Conservation (phyloP, 2,888 invertebrate species). For the Luperina testacea region DNA sequence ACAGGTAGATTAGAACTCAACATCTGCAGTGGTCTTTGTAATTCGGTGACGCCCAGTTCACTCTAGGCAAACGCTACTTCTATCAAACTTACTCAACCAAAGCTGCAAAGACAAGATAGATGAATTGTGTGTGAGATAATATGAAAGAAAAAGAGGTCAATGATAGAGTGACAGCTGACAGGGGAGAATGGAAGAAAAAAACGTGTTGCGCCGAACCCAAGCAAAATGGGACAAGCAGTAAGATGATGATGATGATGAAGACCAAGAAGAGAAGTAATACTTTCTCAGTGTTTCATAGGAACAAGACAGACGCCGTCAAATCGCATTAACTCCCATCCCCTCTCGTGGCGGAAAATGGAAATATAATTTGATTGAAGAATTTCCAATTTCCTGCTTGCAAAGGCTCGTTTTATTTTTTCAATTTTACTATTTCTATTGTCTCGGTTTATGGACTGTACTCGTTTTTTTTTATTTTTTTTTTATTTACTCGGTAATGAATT, state of each 20-base stretch:
- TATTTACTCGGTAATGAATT: background rate
- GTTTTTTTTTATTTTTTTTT: background rate
- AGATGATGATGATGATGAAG: background rate
- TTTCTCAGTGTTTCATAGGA: background rate
- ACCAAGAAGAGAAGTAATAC: background rate
- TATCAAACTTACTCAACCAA: background rate
- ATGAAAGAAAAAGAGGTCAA: background rate
- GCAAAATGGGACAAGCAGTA: background rate
- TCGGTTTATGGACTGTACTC: conserved; percentile 23
- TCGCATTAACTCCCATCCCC: conserved; percentile 2
- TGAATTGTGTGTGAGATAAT: background rate
- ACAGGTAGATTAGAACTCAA: background rate
- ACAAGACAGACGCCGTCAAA: background rate
- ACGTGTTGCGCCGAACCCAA: background rate
- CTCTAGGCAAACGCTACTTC: too few species aligned
- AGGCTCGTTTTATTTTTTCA: conserved; percentile 45
- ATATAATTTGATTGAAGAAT: conserved; percentile 51
- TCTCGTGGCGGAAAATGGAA: conserved; percentile 37
- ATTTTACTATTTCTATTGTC: conserved; percentile 31
- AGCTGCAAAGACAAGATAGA: background rate
- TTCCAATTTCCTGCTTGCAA: conserved; percentile 56
- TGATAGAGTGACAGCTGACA: background rate
- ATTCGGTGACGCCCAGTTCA: background rate
- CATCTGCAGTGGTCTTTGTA: background rate
- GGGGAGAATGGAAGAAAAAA: background rate